Evolutionary conservation across 2,797 vertebrate species (phyloP), one percentile per base, ranked within the genome.

Genomic region (Gymnoscopelus microlampas): DNA sequence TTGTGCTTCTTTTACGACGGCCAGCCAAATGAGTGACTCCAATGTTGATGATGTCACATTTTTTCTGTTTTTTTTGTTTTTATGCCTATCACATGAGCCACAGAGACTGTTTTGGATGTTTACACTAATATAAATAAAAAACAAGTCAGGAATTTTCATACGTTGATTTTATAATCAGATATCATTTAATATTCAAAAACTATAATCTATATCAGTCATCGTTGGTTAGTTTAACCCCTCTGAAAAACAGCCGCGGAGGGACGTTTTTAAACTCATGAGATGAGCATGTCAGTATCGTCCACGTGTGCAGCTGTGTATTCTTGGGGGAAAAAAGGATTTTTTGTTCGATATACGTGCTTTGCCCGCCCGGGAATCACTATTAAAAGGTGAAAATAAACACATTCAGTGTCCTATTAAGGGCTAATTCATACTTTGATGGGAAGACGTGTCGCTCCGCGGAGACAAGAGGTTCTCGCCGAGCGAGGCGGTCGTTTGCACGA

Each of bases 251-350:
- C 70, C 64, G 76, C 63, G 70, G 70, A 81, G 77, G 72, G 61
- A 85, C 65, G 68, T 81, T 82, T 91, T 83, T 82, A 50, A 82
- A 71, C 76, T 80, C 82, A 89, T 87, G 88, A 89, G 85, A 92
- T 89, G 90, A 92, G 94, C 93, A 94, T 94, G 94, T 94, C 88
- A 88, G 88, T 93, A 93, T 93, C 55, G 92, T 93, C 92, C 91
- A 89, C 80, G 90, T 93, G 93, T 93, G 86, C 90, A 93, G 88
- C 91, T 90, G 88, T 94, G 89, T 90, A 91, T 78, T 92, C 89
- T 90, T 89, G 87, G n/a, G 50, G 50, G 73, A 73, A 73, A 71
- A 74, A 57, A 71, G 93, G 93, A 92, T 90, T 89, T 44, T 93
- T 80, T 89, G 92, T 93, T 93, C 84, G 89, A 92, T 96, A 95